Base-by-base conservation (phyloP, 2,888 invertebrate genomes). In the Branchellion lobata region DNA sequence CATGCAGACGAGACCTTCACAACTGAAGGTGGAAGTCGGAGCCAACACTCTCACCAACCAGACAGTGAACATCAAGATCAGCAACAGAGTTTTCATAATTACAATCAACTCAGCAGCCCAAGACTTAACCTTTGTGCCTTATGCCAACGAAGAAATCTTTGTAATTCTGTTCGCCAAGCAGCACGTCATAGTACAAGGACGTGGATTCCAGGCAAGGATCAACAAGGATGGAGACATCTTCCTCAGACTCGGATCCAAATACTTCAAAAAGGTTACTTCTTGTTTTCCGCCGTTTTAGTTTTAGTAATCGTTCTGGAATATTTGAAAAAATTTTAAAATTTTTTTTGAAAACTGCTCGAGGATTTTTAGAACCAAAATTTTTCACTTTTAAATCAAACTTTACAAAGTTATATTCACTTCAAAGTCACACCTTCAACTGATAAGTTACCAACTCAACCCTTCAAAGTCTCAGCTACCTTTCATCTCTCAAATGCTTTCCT, bases 181-280 rank as follows among this genome's bases (percentile, higher is more conserved):
- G 27, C n/a, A 24, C n/a, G 29, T 77, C 31, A 24, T 77, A n/a
- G 40, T 77, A n/a, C 24, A 31, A 34, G 77, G 77, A 34, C 3
- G 31, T 21, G 36, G 40, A 2, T 77, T 77, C 40, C 53, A 77
- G 27, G 57, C 57, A n/a, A 77, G 77, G 34, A 61, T 77, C 24
- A 53, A 27, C 24, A 65, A 27, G 8, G 34, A 33, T 65, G 77
- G 77, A 40, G 53, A 77, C 24, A 61, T 77, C 33, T 53, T 33
- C 34, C 33, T 77, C 65, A 77, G 53, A 29, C 33, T 77, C 2
- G 65, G 36, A 29, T 11, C 65, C 34, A 18, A 18, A 34, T 77
- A 77, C 27, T 34, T 33, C 51, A 51, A 27, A 75, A 75, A 51
- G 75, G 75, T 75, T 75, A 27, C 5, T 69, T 69, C 3, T 65